Evolutionary conservation across 2,113 vertebrate species (phyloP).

Genomic region (Sakesphorus luctuosus): DNA sequence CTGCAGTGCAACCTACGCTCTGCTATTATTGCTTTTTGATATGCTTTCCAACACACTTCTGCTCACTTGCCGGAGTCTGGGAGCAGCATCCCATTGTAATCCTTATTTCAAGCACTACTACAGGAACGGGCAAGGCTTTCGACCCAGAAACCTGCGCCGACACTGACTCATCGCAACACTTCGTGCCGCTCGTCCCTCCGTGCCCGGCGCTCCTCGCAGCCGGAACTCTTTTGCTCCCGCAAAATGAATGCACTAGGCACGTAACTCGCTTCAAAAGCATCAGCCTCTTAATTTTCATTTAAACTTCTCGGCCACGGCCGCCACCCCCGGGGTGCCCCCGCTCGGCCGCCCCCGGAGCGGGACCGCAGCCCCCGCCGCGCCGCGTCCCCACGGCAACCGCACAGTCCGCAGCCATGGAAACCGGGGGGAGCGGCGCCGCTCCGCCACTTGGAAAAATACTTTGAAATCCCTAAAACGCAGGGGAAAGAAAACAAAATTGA

Average conservation of each 20-base stretch:
- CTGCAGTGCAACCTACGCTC: background rate
- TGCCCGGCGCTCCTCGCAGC: background rate
- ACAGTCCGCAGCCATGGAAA: background rate
- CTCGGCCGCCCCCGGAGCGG: background rate
- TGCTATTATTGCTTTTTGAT: background rate
- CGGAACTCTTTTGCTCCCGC: background rate
- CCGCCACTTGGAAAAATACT: constrained; percentile 9
- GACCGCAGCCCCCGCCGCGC: background rate
- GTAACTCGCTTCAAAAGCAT: background rate
- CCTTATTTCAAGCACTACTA: background rate
- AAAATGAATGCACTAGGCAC: background rate
- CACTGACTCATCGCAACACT: background rate
- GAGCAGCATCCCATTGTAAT: background rate
- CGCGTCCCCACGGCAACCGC: constrained; percentile 59
- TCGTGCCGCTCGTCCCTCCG: background rate
- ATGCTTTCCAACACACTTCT: background rate
- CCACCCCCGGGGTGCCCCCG: background rate
- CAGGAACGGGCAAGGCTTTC: background rate
- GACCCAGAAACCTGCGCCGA: background rate
- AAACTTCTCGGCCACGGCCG: background rate
- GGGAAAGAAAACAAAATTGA: too few relatives aligned
- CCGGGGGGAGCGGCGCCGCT: background rate
- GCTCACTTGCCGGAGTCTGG: background rate
- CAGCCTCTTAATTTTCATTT: background rate
- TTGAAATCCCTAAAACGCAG: background rate